Percentiles rank a stretch among this genome's conserved stretches.
Evolutionary conservation across 2,888 invertebrate genomes (phyloP).

Genomic region (Arenicola marina): DNA sequence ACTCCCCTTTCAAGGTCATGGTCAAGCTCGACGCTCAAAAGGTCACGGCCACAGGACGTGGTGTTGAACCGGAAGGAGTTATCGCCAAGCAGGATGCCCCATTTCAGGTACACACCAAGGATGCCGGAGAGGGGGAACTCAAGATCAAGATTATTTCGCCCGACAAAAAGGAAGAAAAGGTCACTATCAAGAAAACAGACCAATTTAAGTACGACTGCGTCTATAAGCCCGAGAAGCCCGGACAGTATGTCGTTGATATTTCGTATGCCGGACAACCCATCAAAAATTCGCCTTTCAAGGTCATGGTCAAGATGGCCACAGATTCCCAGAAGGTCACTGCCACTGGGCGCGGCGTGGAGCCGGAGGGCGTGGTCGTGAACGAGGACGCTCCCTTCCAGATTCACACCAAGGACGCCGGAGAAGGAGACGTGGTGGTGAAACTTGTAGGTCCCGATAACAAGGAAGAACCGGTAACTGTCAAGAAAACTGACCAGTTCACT

Average conservation of each 20-base stretch:
- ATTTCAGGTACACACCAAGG: conserved; percentile 79
- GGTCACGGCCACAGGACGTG: conserved; percentile 82
- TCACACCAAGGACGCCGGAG: conserved; percentile 78
- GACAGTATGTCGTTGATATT: conserved; percentile 78
- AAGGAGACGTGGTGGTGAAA: conserved; percentile 74
- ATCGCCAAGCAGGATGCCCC: conserved; percentile 81
- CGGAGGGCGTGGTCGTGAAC: conserved; percentile 78
- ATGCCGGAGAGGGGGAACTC: conserved; percentile 75
- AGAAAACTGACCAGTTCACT: conserved; percentile 68
- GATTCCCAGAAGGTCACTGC: no score
- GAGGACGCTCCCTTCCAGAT: conserved; percentile 83
- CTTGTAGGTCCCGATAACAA: conserved; percentile 77
- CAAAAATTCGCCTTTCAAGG: no score
- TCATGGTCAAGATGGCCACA: no score
- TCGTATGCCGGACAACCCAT: no score
- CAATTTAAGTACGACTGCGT: conserved; percentile 72
- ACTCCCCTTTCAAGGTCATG: no score
- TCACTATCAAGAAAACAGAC: conserved; percentile 68
- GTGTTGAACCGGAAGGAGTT: conserved; percentile 79
- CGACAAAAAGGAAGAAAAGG: conserved; percentile 71
- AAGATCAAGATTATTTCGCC: conserved; percentile 80
- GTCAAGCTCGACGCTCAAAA: no score
- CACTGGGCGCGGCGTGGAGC: conserved; percentile 80
- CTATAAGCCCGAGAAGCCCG: conserved; percentile 77
- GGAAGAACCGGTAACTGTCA: conserved; percentile 70